Base-by-base conservation (phyloP, 2,797 vertebrate genomes). In the Mus caroli region DNA sequence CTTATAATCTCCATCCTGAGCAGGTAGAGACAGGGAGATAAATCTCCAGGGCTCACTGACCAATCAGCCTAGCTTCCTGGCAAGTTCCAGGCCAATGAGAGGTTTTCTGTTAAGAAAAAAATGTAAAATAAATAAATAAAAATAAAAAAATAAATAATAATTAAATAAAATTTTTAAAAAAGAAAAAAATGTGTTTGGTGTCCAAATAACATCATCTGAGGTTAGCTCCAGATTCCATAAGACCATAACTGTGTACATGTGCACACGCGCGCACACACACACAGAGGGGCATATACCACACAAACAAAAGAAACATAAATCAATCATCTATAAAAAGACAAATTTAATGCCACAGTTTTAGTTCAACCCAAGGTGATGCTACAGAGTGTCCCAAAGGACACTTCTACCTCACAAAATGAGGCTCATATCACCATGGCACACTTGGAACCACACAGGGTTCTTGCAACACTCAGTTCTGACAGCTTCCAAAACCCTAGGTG, bases 371-470 rank as follows among this genome's bases (percentile, higher is more conserved):
- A 92, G 67, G 17, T 40, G 93, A n/a, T 22, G 71, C 71, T 50
- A 90, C 28, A 73, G 31, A 90, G 60, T 1, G 0, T n/a, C 43
- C 69, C 69, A 83, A 52, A 92, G 87, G 88, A 52, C 3, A 20
- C 13, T 50, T 56, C 34, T 78, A 40, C 37, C 43, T 90, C 71
- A 86, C 50, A 94, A 88, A 87, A 87, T n/a, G 22, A 76, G 69
- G 22, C 28, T 19, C 34, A 3, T 4, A 62, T 31, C 91, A 15
- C 4, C 52, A n/a, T 0, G 28, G 60, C 54, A 46, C 52, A 11
- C 12, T 14, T 83, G 60, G 19, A 78, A 50, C 1, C 46, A 54
- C 17, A 67, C 3, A 2, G 2, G 0, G 0, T 0, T 58, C 34
- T 24, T 43, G 58, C 0, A 26, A 4, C 31, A 34, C 69, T 52